phyloP scores from a whole-genome alignment of 1,140 invertebrate genomes.

The Drosophila parvula region DNA sequence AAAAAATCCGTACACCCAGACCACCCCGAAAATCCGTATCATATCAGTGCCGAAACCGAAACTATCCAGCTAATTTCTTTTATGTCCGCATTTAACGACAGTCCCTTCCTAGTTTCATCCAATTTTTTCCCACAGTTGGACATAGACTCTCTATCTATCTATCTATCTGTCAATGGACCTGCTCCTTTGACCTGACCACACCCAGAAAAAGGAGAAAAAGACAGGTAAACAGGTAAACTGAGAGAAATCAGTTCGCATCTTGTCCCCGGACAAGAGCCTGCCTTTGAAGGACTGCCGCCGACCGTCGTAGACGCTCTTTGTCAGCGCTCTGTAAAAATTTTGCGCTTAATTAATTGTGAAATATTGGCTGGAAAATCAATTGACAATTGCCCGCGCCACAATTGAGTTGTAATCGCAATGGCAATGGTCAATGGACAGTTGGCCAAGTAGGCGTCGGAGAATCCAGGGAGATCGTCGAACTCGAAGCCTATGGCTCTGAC shows the following conservation, averaged over 20 bases:
- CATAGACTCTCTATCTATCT: constrained; percentile 33
- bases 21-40: constrained; percentile 53
- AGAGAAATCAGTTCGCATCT: constrained; percentile 47
- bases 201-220: constrained; percentile 21
- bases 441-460: constrained; percentile 68
- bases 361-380: constrained; percentile 69
- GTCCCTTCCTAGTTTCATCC: constrained; percentile 10
- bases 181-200: constrained; percentile 64
- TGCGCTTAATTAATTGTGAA: constrained; percentile 79
- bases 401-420: constrained; percentile 72
- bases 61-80: constrained; percentile 64
- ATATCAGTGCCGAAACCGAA: constrained; percentile 42
- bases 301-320: constrained; percentile 19
- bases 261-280: constrained; percentile 21
- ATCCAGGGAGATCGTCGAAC: constrained; percentile 49
- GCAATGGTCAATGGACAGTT: constrained; percentile 34
- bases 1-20: constrained; percentile 16
- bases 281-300: constrained; percentile 58
- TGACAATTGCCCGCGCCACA: constrained; percentile 43
- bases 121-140: constrained; percentile 64
- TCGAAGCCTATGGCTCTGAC: constrained; percentile 12
- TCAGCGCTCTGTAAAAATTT: constrained; percentile 62
- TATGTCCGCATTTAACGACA: constrained; percentile 71
- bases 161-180: constrained; percentile 54
- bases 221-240: constrained; percentile 42